Evolutionary conservation across 2,888 invertebrate genomes (phyloP).

Genomic region (Sinhomidia bicolor): DNA sequence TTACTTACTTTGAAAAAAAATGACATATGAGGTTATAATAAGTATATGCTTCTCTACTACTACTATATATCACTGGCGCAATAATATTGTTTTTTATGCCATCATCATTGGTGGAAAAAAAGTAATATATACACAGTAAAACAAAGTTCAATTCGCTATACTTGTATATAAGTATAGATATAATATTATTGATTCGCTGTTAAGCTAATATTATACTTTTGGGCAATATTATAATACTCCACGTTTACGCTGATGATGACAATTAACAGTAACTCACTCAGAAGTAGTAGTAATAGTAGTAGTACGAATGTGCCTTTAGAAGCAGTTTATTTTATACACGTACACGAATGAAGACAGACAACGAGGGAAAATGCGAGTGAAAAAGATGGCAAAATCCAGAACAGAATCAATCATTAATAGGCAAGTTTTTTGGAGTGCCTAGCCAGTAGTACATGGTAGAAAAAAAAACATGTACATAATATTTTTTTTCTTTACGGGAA

Average conservation of each 20-base stretch:
- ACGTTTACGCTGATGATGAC: conserved; percentile 28
- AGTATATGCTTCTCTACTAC: neutral
- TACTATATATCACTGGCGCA: neutral
- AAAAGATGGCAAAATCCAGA: conserved; percentile 36
- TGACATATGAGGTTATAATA: neutral
- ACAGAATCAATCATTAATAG: conserved; percentile 18
- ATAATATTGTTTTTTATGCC: neutral
- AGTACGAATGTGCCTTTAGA: no score
- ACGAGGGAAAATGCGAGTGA: conserved; percentile 26
- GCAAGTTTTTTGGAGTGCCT: neutral
- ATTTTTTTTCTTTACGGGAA: neutral
- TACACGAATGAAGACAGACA: neutral
- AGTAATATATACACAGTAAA: no score
- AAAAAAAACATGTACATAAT: neutral
- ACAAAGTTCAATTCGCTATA: neutral
- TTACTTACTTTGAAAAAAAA: conserved; percentile 1
- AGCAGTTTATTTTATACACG: neutral
- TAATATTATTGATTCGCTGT: neutral
- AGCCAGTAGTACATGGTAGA: neutral
- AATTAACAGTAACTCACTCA: conserved; percentile 23
- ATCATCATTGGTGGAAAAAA: neutral
- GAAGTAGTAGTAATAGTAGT: no score
- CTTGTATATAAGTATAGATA: neutral
- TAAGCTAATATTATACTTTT: neutral
- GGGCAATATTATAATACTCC: neutral